Base-by-base conservation (phyloP, 2,797 vertebrate species). In the Phalloptychus januarius region DNA sequence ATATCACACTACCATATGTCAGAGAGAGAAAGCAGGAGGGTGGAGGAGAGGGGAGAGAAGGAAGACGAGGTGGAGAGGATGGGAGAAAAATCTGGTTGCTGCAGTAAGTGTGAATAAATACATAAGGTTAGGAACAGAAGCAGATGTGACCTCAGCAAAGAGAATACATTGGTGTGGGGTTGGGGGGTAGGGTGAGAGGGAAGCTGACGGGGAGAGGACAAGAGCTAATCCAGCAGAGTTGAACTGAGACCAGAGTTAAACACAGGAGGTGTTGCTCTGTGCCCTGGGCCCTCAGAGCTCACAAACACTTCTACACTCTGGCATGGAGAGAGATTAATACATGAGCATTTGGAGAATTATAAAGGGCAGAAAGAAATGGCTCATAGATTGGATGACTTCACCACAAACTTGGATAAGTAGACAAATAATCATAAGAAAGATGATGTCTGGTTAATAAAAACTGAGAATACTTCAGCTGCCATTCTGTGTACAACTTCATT, bases 1-100 rank as follows among this genome's bases (percentile, higher is more conserved):
- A 93, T 93, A 93, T 91, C 93, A 93, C 92, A 93, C 90, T 81
- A 82, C 93, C 93, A 93, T 94, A 94, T 94, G 93, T 92, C 87
- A 85, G 88, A 61, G 77, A 82, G 77, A 79, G 83, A 75, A 75
- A 71, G 46, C 20, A 63, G 33, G 73, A 67, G 63, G 50, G 67
- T 61, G 72, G 72, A 38, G 45, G 45, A 71, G 33, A 72, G 50
- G 50, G 33, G 15, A 70, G 58, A 69, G 83, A 77, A 72, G 38
- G 31, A n/a, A 71, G 80, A 89, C 75, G 75, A 89, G 83, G 79
- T 46, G 69, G 81, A 86, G 76, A 87, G 78, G 75, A 83, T 78
- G 79, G 84, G 69, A 81, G 81, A 81, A 82, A 90, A 86, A 89
- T 86, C 54, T 86, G 88, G 87, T 85, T 88, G 85, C 85, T 85